phyloP scores from a whole-genome alignment of 2,888 invertebrate genomes.

The Lasiommata megera region DNA sequence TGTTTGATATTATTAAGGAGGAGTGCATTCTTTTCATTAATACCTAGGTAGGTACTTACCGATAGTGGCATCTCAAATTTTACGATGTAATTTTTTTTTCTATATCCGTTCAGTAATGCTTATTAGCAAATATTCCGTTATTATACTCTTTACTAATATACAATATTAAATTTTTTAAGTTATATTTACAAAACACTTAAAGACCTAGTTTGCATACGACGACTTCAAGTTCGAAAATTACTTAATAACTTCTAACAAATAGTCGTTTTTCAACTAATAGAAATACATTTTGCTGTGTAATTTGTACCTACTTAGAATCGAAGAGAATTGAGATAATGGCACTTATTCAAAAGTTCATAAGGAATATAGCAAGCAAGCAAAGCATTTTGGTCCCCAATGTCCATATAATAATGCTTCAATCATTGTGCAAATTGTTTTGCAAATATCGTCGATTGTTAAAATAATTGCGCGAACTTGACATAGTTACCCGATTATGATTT shows the following conservation, averaged over 20 bases:
- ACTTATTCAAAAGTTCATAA: not conserved
- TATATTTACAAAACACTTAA: too few species aligned
- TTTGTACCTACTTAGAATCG: not conserved
- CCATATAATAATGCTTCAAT: conserved; percentile 22
- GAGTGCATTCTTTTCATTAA: too few species aligned
- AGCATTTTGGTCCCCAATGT: conserved; percentile 7
- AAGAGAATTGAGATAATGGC: not conserved
- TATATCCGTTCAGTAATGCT: too few species aligned
- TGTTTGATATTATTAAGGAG: too few species aligned
- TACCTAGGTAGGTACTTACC: too few species aligned
- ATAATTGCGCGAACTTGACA: conserved; percentile 32
- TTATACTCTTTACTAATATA: too few species aligned
- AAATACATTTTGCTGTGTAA: conserved; percentile 1
- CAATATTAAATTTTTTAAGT: too few species aligned
- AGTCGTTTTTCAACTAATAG: not conserved
- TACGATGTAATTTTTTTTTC: too few species aligned
- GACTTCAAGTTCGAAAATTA: not conserved
- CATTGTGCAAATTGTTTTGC: conserved; percentile 22
- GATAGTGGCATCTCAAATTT: too few species aligned
- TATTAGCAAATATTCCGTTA: too few species aligned
- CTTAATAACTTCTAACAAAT: conserved; percentile 3
- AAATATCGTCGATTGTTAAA: conserved; percentile 27
- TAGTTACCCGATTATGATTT: conserved; percentile 27
- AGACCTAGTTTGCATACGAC: too few species aligned
- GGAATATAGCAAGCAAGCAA: not conserved